Evolutionary conservation across 2,888 invertebrate genomes (phyloP), one percentile per base, ranked within the genome.

Genomic region (Syrphus vitripennis): DNA sequence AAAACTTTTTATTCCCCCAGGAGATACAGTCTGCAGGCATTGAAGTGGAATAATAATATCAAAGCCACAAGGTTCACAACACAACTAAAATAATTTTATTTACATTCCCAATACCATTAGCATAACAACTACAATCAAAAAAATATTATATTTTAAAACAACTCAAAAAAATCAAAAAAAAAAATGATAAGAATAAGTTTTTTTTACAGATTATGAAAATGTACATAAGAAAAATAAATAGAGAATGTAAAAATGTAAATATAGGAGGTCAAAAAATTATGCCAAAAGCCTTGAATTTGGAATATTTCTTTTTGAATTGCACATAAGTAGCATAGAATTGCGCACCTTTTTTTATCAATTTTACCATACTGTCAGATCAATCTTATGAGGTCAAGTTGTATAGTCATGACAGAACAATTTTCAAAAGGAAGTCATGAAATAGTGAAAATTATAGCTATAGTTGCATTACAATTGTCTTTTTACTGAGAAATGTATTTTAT

Each of bases 381-480:
- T n/a, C n/a, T 9, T 26, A 40, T n/a, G 53, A 53, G 19, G 59
- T 21, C 21, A 21, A 37, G 2, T n/a, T n/a, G n/a, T n/a, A n/a
- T n/a, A n/a, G n/a, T 59, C 59, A 59, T 31, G 34, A 1, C 19
- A 19, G 3, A 21, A 12, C 6, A 37, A 31, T 59, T 21, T 59
- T n/a, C 34, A 5, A 59, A 59, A 59, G 59, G 59, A 59, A 59
- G 37, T 59, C 59, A 59, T 24, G 21, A 37, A 59, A 37, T 34
- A 59, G 21, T 6, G 6, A 31, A 2, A 4, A n/a, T n/a, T n/a
- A 31, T n/a, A 55, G 16, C 10, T 31, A 5, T 16, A 7, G 14
- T 9, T 19, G 2, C 26, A 29, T 21, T 34, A 34, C n/a, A n/a
- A n/a, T n/a, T n/a, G n/a, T n/a, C n/a, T n/a, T n/a, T 37, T 34